A percentile compares a stretch with the other conserved stretches of the same genome.
Conservation (phyloP, 2,888 invertebrate species). For the Cheilosia pagana region DNA sequence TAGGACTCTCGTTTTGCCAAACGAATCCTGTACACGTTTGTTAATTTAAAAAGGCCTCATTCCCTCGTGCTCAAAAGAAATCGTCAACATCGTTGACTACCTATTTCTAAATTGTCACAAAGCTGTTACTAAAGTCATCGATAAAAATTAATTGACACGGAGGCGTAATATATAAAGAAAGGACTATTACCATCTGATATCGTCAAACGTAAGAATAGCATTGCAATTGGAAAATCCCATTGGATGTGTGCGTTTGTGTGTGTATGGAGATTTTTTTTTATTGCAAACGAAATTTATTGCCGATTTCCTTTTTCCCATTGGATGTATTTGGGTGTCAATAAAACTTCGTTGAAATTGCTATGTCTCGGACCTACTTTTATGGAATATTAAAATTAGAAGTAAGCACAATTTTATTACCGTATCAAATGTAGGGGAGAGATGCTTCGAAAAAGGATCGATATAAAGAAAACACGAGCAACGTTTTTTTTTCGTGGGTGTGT, state of each 20-base stretch:
- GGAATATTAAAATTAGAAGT: slow-evolving; percentile 57
- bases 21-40: no score
- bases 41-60: no score
- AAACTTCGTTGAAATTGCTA: slow-evolving; percentile 48
- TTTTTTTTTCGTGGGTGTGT: background rate
- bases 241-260: background rate
- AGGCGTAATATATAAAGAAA: slow-evolving; percentile 4
- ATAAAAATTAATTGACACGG: slow-evolving; percentile 23
- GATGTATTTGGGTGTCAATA: slow-evolving; percentile 55
- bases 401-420: slow-evolving; percentile 27
- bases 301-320: slow-evolving; percentile 26
- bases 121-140: background rate
- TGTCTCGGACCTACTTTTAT: slow-evolving; percentile 37
- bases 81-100: no score
- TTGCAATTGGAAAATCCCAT: background rate
- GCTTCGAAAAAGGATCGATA: slow-evolving; percentile 8
- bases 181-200: background rate
- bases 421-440: background rate
- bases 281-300: slow-evolving; percentile 36
- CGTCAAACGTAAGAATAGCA: background rate
- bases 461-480: background rate
- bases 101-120: no score
- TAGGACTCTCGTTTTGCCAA: no score
- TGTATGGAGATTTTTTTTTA: slow-evolving; percentile 18
- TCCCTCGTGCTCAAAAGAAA: no score